These are phyloP conservation scores for Abramis brama DNA, from an alignment of 2,113 vertebrate species.

Conservation along the genomic window DNA sequence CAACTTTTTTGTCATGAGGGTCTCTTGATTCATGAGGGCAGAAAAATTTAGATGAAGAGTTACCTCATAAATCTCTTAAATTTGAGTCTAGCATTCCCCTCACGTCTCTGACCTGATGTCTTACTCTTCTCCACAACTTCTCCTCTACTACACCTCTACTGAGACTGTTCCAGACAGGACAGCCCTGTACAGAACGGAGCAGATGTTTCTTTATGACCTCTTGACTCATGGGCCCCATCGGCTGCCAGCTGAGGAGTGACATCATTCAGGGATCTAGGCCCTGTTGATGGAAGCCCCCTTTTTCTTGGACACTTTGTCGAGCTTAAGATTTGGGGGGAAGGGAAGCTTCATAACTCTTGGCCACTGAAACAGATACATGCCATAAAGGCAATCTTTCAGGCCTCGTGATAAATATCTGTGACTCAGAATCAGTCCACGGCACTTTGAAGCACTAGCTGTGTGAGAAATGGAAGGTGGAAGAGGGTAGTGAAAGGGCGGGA, in stretches of 20 bases:
- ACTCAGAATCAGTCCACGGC: constrained; percentile 16
- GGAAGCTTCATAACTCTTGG: constrained; percentile 40
- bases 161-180: constrained; percentile 12
- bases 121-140: not conserved
- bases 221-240: constrained; percentile 29
- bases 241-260: constrained; percentile 37
- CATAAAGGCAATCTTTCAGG: constrained; percentile 40
- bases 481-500: not conserved
- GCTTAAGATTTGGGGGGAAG: constrained; percentile 31
- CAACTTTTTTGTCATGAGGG: not conserved
- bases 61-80: too few species aligned
- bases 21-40: not conserved
- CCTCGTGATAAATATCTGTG: constrained; percentile 34
- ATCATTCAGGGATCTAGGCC: constrained; percentile 46
- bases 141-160: not conserved
- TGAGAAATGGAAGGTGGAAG: constrained; percentile 17
- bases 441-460: constrained; percentile 24
- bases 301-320: constrained; percentile 36
- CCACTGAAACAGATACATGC: constrained; percentile 49
- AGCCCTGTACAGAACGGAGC: constrained; percentile 38
- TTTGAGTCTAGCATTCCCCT: not conserved
- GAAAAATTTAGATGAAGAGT: not conserved
- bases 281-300: constrained; percentile 38
- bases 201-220: constrained; percentile 52
- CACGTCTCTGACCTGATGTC: not conserved